Percentiles rank a stretch among this genome's conserved stretches.
Evolutionary conservation across 1,140 invertebrate species (phyloP).

Genomic region (Eriocheir sinensis): DNA sequence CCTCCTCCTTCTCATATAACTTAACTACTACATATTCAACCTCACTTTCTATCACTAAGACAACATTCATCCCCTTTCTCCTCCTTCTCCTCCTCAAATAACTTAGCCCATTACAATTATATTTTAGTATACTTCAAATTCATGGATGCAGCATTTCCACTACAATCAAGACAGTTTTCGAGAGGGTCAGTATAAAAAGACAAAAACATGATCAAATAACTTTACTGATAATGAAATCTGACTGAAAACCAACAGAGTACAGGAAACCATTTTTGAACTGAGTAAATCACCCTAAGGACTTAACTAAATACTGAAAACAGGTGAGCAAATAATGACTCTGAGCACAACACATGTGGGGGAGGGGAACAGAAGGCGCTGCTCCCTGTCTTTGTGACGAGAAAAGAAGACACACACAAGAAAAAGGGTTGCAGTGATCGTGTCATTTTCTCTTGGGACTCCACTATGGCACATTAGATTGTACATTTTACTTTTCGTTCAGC

Average conservation of each 20-base stretch:
- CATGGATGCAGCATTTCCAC: not conserved
- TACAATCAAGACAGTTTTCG: not conserved
- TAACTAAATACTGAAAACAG: not conserved
- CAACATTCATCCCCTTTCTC: too few species aligned
- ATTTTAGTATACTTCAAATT: not conserved
- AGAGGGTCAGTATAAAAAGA: too few species aligned
- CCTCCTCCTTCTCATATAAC: too few species aligned
- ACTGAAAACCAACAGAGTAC: not conserved
- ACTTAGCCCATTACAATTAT: not conserved
- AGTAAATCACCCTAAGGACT: not conserved
- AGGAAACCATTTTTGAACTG: not conserved
- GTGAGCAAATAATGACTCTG: not conserved
- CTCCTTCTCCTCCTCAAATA: conserved; percentile 7
- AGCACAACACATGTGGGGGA: not conserved
- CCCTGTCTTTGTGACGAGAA: not conserved
- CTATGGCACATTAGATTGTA: conserved; percentile 2
- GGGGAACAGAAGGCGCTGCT: too few species aligned
- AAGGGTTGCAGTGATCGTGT: too few species aligned
- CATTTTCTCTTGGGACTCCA: not conserved
- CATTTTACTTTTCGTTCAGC: not conserved
- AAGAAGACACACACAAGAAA: too few species aligned
- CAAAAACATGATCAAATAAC: not conserved
- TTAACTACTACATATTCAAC: too few species aligned
- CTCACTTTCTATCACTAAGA: too few species aligned
- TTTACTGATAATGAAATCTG: not conserved